phyloP scores from a whole-genome alignment of 2,888 invertebrate species.

The Aelia acuminata region DNA sequence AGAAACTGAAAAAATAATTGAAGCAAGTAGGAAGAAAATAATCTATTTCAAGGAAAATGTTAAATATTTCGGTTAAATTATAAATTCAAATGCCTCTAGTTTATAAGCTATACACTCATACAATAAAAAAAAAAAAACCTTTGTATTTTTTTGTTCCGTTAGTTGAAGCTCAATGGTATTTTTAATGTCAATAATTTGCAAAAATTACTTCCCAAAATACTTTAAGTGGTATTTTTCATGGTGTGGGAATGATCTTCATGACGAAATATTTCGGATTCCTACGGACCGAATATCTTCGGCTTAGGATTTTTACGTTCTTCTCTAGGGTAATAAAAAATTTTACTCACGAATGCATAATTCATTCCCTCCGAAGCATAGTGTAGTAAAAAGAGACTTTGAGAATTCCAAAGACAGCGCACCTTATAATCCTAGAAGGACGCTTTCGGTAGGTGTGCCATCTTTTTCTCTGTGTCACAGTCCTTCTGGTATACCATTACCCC shows the following conservation, averaged over 20 bases:
- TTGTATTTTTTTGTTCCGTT: too few species aligned
- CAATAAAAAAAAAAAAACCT: too few species aligned
- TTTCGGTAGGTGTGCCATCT: neutral
- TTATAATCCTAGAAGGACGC: neutral
- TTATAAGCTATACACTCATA: too few species aligned
- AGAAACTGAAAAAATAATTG: too few species aligned
- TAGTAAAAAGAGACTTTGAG: neutral
- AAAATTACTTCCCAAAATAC: neutral
- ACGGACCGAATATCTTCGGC: neutral
- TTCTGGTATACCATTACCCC: too few species aligned
- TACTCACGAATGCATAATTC: conserved; percentile 1
- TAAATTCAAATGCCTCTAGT: too few species aligned
- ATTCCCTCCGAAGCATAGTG: too few species aligned
- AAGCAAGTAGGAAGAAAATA: too few species aligned
- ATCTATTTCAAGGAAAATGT: too few species aligned
- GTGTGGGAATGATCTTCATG: neutral
- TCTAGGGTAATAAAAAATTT: neutral
- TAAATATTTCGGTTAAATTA: too few species aligned
- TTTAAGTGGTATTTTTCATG: neutral
- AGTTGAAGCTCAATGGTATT: too few species aligned
- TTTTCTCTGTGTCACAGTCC: neutral
- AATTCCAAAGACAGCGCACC: neutral
- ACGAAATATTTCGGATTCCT: neutral
- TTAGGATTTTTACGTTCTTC: neutral
- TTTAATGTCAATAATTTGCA: neutral